Evolutionary conservation across 2,113 vertebrate genomes (phyloP).

Genomic region (Prionailurus viverrinus): DNA sequence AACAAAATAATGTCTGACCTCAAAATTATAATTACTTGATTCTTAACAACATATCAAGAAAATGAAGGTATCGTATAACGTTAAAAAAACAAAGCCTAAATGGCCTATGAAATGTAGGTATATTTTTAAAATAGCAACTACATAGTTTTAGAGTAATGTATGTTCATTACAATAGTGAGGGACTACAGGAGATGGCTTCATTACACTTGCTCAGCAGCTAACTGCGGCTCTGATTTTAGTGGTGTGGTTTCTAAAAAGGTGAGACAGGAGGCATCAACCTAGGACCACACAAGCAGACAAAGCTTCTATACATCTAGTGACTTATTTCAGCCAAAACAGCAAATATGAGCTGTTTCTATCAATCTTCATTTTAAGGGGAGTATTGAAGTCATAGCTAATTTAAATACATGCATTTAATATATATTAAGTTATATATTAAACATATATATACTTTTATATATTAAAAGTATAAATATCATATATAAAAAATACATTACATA

Average conservation of each 20-base stretch:
- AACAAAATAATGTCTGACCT: conserved; percentile 32
- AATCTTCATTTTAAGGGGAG: background rate
- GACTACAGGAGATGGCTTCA: conserved; percentile 35
- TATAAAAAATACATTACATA: background rate
- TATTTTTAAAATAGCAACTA: background rate
- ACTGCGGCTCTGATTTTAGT: background rate
- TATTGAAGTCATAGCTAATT: background rate
- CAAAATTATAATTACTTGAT: conserved; percentile 54
- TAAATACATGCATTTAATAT: background rate
- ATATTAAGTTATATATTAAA: background rate
- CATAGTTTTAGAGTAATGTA: background rate
- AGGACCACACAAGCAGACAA: background rate
- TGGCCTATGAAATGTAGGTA: background rate
- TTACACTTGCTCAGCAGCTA: background rate
- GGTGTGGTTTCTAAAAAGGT: background rate
- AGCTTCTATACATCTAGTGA: background rate
- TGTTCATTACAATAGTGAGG: background rate
- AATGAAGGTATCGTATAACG: background rate
- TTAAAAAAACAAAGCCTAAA: background rate
- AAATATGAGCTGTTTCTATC: background rate
- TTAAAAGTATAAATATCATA: background rate
- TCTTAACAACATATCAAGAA: conserved; percentile 3
- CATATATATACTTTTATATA: background rate
- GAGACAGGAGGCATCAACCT: conserved; percentile 11
- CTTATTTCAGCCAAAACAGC: conserved; percentile 5